Percentiles rank a stretch among this genome's conserved stretches.
phyloP scores from a whole-genome alignment of 1,140 invertebrate genomes.

The Bombus impatiens region DNA sequence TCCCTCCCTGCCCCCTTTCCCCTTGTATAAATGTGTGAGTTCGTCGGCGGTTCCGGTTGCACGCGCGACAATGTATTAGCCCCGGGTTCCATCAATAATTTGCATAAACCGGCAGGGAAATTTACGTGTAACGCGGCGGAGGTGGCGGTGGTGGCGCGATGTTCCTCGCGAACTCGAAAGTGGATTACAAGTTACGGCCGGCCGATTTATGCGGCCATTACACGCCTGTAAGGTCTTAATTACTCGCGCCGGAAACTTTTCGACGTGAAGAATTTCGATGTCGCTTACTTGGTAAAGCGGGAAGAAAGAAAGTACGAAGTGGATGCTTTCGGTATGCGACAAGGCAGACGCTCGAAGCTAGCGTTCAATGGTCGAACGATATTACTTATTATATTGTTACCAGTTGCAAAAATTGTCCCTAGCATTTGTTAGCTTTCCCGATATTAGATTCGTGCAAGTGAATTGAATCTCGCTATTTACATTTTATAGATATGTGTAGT shows the following conservation, averaged over 20 bases:
- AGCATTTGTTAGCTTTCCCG: too few species aligned
- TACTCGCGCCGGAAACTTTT: slow-evolving; percentile 42
- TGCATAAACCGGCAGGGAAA: slow-evolving; percentile 64
- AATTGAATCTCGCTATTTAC: background rate
- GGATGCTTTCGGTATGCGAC: background rate
- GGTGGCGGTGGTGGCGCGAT: slow-evolving; percentile 36
- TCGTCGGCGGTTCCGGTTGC: slow-evolving; percentile 23
- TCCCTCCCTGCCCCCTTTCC: background rate
- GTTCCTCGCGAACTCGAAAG: slow-evolving; percentile 59
- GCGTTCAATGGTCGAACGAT: background rate
- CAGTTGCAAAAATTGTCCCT: background rate
- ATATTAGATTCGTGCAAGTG: background rate
- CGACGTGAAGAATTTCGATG: slow-evolving; percentile 7
- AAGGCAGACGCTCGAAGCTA: too few species aligned
- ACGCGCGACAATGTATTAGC: slow-evolving; percentile 65
- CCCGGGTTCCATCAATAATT: slow-evolving; percentile 64
- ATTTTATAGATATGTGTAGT: background rate
- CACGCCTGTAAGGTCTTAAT: slow-evolving; percentile 55
- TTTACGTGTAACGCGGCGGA: slow-evolving; percentile 52
- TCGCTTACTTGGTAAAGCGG: background rate
- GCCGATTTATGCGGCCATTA: slow-evolving; percentile 65
- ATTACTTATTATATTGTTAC: background rate
- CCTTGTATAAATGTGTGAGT: slow-evolving; percentile 34
- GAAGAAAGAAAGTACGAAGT: background rate
- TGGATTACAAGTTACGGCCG: slow-evolving; percentile 64